Conservation (phyloP, 2,888 invertebrate genomes). For the Eulithis prunata region DNA sequence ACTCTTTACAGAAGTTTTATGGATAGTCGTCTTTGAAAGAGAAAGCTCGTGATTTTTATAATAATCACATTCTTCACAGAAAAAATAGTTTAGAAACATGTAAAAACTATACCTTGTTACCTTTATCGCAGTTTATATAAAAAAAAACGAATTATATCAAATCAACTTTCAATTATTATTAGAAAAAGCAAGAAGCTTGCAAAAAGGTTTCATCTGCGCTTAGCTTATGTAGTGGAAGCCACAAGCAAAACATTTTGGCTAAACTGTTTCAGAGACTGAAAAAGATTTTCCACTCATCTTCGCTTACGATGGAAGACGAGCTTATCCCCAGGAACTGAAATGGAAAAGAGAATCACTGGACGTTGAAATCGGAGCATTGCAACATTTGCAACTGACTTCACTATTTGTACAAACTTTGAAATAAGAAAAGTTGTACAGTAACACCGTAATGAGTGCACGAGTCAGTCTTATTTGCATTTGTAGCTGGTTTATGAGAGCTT, state of each 20-base stretch:
- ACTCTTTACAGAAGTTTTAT: too few relatives aligned
- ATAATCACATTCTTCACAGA: too few relatives aligned
- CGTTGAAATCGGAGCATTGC: conserved; percentile 58
- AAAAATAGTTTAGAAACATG: too few relatives aligned
- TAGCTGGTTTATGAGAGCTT: conserved; percentile 21
- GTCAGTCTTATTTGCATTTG: conserved; percentile 57
- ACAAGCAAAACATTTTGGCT: not conserved
- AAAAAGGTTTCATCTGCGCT: not conserved
- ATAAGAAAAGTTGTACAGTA: conserved; percentile 72
- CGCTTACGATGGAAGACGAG: conserved; percentile 4
- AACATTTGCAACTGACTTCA: conserved; percentile 46
- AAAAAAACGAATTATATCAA: too few relatives aligned
- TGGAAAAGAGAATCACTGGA: conserved; percentile 50
- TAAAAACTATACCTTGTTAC: too few relatives aligned
- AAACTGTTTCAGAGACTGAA: not conserved
- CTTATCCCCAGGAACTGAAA: conserved; percentile 42
- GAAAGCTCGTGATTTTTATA: too few relatives aligned
- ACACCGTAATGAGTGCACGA: conserved; percentile 58
- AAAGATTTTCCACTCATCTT: not conserved
- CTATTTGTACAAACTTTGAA: conserved; percentile 69
- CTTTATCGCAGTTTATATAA: too few relatives aligned
- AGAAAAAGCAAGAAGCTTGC: too few relatives aligned
- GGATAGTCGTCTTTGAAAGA: too few relatives aligned
- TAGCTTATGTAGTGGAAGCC: conserved; percentile 2
- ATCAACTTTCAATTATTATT: too few relatives aligned